Base-by-base conservation (phyloP, 2,797 vertebrate species). In the Emys orbicularis region DNA sequence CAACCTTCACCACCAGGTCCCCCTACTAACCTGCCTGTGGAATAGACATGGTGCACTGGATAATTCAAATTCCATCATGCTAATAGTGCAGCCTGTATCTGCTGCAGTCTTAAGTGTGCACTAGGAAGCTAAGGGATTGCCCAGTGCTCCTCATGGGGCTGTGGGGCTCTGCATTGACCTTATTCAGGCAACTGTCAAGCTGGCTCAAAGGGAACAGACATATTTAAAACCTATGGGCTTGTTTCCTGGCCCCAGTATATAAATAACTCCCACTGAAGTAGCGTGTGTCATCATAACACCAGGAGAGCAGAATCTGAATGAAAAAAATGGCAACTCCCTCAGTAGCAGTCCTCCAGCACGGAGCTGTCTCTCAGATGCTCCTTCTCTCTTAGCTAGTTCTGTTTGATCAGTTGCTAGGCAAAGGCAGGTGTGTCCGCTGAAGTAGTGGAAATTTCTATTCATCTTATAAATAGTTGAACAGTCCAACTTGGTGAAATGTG, bases 381-480 rank as follows among this genome's bases (percentile, higher is more conserved):
- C 50, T 52, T 90, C 82, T 94, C 92, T 92, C 80, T 95, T 90
- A 57, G 81, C 90, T 74, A 84, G 89, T 94, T 97, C 86, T 87
- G 85, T 97, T 96, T 61, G 94, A 97, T 95, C 96, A 96, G 95
- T 97, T 99, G 98, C 98, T 99, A 96, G 98, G 98, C 98, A 98
- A 97, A 97, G 97, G 97, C 94, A 97, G 98, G 98, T 97, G 96
- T 97, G 97, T 98, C 98, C 95, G 96, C 94, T 98, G 98, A 98
- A 98, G 98, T 98, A 99, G 98, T 99, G 99, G 99, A 99, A 99
- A 99, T 99, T 99, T 97, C 97, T 97, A 97, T 98, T 99, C 99
- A 99, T 95, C 98, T 99, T 99, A 99, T 99, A 99, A 99, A 99
- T 99, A 99, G 99, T 99, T 99, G 98, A 99, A 96, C 83, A 98